Percentiles rank a stretch among this genome's conserved stretches.
These are phyloP conservation scores for Molossus alvarezi DNA, from an alignment of 2,797 vertebrate genomes.

Conservation along the genomic window DNA sequence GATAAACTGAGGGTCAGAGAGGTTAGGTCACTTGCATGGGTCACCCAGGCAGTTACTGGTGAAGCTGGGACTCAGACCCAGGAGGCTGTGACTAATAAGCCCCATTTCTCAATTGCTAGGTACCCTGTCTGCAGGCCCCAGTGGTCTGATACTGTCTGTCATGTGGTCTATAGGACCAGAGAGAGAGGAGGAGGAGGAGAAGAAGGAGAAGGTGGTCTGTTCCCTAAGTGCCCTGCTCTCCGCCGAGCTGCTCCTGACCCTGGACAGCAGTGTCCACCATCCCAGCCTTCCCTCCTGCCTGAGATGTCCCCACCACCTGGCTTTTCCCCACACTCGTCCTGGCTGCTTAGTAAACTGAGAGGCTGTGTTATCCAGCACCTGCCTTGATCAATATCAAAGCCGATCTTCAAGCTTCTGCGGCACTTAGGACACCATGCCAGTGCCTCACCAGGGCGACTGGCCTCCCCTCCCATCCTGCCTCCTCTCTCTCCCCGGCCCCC, in stretches of 20 bases:
- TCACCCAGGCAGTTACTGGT: background rate
- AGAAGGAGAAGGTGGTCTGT: too few relatives aligned
- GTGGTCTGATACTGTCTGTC: background rate
- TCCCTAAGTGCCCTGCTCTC: background rate
- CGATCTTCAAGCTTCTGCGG: background rate
- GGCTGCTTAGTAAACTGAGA: background rate
- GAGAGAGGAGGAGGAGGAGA: too few relatives aligned
- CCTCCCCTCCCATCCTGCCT: background rate
- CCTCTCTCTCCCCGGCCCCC: too few relatives aligned
- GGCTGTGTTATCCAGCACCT: background rate
- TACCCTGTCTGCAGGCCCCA: background rate
- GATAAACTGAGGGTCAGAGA: background rate
- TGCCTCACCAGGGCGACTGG: rapidly evolving
- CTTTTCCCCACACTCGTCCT: background rate
- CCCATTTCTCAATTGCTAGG: too few relatives aligned
- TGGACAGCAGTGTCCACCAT: background rate
- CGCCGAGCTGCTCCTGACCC: background rate
- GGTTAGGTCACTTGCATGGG: background rate
- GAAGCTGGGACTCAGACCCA: background rate
- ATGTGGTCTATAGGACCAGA: background rate
- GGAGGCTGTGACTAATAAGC: background rate
- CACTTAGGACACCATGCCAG: background rate
- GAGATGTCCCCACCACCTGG: background rate
- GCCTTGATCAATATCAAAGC: background rate
- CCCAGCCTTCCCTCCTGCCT: background rate